Base-by-base conservation (phyloP, 2,113 vertebrate species). In the Syngnathus floridae region DNA sequence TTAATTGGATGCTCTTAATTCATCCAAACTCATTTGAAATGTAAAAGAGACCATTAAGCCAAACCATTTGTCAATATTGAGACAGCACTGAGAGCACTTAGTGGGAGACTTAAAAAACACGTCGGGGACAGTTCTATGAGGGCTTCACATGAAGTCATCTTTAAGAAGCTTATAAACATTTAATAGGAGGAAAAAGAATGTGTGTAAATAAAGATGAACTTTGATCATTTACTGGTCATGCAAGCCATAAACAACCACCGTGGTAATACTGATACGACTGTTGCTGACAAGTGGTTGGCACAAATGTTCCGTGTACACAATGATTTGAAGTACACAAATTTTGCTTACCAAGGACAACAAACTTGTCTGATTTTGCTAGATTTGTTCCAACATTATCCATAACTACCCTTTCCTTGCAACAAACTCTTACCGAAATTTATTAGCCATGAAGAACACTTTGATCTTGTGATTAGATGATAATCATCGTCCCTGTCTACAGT, bases 71-170 rank as follows among this genome's bases (percentile, higher is more conserved):
- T 78, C 79, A 76, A 66, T 66, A 69, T 38, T 56, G 68, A 76
- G 77, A 63, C 58, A 72, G 59, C 21, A 26, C 48, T 41, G 35
- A 56, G 56, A 82, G 77, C 75, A 77, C 79, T 82, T 75, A 79
- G 65, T 59, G 19, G 64, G 51, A 74, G 62, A 70, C 69, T 52
- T 43, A 62, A 38, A 51, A 67, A 70, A 36, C 61, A 77, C 69
- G 62, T 71, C 26, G n/a, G 38, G 65, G 62, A 59, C 58, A 36
- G 45, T 13, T 71, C 64, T 64, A 49, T 31, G 46, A 66, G 35
- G 51, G n/a, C 7, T 54, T 69, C 37, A 74, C 38, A 63, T 75
- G 22, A 54, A 70, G 68, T 69, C 65, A 71, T n/a, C 35, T 49
- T 63, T 64, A 69, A 54, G 26, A 14, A 35, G 26, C 54, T 1